Conservation (phyloP, 2,888 invertebrate species). For the Smittia sp. region DNA sequence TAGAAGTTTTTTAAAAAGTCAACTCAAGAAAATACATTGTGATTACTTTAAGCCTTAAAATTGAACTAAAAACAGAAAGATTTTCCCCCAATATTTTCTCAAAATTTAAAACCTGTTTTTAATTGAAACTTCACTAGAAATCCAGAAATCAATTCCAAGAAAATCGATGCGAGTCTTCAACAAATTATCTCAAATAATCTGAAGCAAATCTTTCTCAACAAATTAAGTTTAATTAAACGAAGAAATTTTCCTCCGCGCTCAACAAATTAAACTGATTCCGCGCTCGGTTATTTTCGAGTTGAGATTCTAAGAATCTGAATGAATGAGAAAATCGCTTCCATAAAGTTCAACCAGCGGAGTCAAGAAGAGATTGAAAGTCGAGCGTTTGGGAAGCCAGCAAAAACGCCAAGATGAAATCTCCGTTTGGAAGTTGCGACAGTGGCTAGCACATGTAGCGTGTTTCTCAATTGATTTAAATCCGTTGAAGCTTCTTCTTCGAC, state of each 20-base stretch:
- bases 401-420: constrained; percentile 17
- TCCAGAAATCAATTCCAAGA: constrained; percentile 7
- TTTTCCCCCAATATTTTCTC: too few species aligned
- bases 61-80: too few species aligned
- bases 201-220: neutral
- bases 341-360: constrained; percentile 4
- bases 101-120: too few species aligned
- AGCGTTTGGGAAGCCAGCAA: constrained; percentile 1
- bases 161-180: constrained; percentile 14
- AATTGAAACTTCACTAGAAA: too few species aligned
- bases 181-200: neutral
- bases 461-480: constrained; percentile 40
- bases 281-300: constrained; percentile 1
- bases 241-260: constrained; percentile 23
- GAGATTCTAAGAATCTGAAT: constrained; percentile 24
- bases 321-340: constrained; percentile 29
- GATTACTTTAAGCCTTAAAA: too few species aligned
- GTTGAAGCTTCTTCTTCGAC: constrained; percentile 14
- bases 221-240: constrained; percentile 35
- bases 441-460: constrained; percentile 32
- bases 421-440: neutral
- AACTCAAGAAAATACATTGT: too few species aligned
- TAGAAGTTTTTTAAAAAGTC: too few species aligned
- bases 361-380: neutral
- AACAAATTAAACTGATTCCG: constrained; percentile 24